Conservation (phyloP, 1,140 invertebrate genomes). For the Aphidius gifuensis region DNA sequence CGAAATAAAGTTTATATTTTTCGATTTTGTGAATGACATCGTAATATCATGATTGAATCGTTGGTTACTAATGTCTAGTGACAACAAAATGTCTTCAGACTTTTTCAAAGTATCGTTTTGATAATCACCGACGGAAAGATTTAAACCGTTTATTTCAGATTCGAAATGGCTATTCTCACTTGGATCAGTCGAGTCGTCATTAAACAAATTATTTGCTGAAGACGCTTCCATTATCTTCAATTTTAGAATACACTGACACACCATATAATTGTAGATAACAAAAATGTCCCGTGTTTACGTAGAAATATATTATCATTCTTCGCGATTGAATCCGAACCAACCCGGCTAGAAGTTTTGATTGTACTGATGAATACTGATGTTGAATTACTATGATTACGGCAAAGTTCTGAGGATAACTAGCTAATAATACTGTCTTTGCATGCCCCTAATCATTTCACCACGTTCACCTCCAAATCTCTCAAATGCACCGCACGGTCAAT, state of each 20-base stretch:
- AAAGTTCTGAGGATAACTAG: slow-evolving; percentile 43
- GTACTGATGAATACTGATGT: slow-evolving; percentile 37
- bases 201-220: slow-evolving; percentile 35
- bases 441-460: slow-evolving; percentile 36
- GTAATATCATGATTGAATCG: slow-evolving; percentile 26
- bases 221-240: slow-evolving; percentile 39
- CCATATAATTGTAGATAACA: not conserved
- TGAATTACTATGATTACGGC: slow-evolving; percentile 37
- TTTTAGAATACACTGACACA: slow-evolving; percentile 1
- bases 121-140: slow-evolving; percentile 34
- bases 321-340: not conserved
- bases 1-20: slow-evolving; percentile 31
- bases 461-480: slow-evolving; percentile 52
- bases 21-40: slow-evolving; percentile 36
- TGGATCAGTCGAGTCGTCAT: slow-evolving; percentile 49
- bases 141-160: slow-evolving; percentile 35
- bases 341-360: not conserved
- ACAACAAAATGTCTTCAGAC: slow-evolving; percentile 31
- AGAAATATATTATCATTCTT: not conserved
- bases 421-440: slow-evolving; percentile 46
- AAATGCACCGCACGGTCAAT: slow-evolving; percentile 57
- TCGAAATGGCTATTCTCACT: slow-evolving; percentile 41
- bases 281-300: not conserved
- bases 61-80: slow-evolving; percentile 22
- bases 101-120: slow-evolving; percentile 28